Base-by-base conservation (phyloP, 2,888 invertebrate species). In the Tubulanus polymorphus region DNA sequence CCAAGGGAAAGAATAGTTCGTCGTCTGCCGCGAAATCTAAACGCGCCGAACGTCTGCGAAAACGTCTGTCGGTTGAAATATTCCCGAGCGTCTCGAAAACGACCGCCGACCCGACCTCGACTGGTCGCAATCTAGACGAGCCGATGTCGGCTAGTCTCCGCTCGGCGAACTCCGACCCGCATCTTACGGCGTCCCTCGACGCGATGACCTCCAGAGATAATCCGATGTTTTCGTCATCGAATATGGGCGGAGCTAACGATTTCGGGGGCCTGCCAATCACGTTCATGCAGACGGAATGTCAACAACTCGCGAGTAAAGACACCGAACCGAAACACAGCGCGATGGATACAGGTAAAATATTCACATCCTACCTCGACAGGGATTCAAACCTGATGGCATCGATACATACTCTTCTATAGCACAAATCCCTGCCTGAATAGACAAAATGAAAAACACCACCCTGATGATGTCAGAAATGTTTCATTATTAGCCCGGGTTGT, bases 131-230 rank as follows among this genome's bases (percentile, higher is more conserved):
- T 3, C 59, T 60, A 2, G 27, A 35, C 48, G 63, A 61, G 29
- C 60, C 64, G 12, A 53, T 52, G 10, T 47, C 48, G 5, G 61
- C 63, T 45, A 30, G 47, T 8, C n/a, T 56, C 30, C 30, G 57
- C 18, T 26, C 57, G 2, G 52, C 71, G 15, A 70, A 65, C 56
- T 75, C 75, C 28, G 74, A 74, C 59, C 74, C 75, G 0, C 69
- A 70, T 27, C 60, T 73, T 53, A 54, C 65, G 5, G 59, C 55
- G 37, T 61, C 62, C 29, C 57, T 65, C 53, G 62, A 62, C n/a
- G 61, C 63, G 35, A 30, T 66, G 18, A 56, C 66, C 30, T 63
- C 64, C 51, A 59, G 62, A 46, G 57, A 62, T 15, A 67, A 69
- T 47, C 69, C 70, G 10, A 68, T 71, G 69, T 56, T 61, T 29